Percentiles rank a stretch among this genome's conserved stretches.
These are phyloP conservation scores for Pammene aurita DNA, from an alignment of 2,888 invertebrate species.

Conservation along the genomic window DNA sequence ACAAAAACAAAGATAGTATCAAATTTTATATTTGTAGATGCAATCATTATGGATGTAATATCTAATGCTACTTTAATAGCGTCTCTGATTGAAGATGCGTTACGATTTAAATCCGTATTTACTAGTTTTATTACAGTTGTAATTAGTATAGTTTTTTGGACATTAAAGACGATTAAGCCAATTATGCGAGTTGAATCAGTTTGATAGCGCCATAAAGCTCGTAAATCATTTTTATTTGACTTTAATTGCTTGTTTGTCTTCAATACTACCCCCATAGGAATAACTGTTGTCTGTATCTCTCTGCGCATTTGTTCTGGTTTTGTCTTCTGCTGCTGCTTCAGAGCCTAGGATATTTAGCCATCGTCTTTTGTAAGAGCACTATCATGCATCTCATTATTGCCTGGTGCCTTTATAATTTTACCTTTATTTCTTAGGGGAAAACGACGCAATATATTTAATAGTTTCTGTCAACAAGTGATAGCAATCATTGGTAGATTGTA, in stretches of 20 bases:
- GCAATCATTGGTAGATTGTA: background rate
- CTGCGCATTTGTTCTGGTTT: background rate
- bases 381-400: too few relatives aligned
- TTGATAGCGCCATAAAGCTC: conserved; percentile 37
- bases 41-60: conserved; percentile 71
- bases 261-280: conserved; percentile 5
- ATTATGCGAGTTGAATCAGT: conserved; percentile 31
- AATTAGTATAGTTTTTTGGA: conserved; percentile 37
- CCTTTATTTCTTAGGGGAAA: too few relatives aligned
- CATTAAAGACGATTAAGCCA: conserved; percentile 38
- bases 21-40: conserved; percentile 56
- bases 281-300: background rate
- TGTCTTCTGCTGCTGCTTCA: background rate
- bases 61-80: conserved; percentile 66
- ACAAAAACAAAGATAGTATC: conserved; percentile 31
- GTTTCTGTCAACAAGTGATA: background rate
- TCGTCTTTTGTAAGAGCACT: too few relatives aligned
- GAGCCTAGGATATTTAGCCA: background rate
- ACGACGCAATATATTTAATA: too few relatives aligned
- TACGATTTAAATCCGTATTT: conserved; percentile 17
- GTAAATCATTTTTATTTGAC: conserved; percentile 40
- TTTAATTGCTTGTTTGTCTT: conserved; percentile 40
- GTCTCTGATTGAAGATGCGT: conserved; percentile 73
- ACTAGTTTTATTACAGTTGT: conserved; percentile 27
- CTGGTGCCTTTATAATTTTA: too few relatives aligned